Percentiles rank a stretch among this genome's conserved stretches.
Evolutionary conservation across 2,797 vertebrate species (phyloP).

Genomic region (Myiotriccus ornatus): DNA sequence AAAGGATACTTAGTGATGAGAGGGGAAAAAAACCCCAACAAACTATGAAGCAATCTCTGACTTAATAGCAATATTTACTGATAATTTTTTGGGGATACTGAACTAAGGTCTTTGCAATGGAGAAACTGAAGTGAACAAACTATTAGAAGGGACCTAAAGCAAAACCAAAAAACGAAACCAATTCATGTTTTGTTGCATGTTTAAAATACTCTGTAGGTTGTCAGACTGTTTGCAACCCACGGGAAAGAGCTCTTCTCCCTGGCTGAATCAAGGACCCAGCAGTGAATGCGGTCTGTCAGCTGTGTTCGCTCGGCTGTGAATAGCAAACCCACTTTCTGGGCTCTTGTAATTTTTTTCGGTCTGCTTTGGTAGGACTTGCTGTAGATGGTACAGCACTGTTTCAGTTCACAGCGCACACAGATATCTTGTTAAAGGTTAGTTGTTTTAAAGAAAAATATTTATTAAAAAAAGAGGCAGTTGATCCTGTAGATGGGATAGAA

Average conservation of each 20-base stretch:
- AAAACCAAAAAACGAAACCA: not conserved
- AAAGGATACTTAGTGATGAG: not conserved
- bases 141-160: not conserved
- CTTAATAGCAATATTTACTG: not conserved
- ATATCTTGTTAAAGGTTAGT: not conserved
- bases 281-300: rapidly evolving
- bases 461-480: not conserved
- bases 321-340: not conserved
- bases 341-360: not conserved
- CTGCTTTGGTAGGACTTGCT: not conserved
- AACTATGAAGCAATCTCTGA: not conserved
- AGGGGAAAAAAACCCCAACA: not conserved
- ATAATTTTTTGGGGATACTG: not conserved
- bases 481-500: not conserved
- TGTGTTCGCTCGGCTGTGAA: not conserved
- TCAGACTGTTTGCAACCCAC: not conserved
- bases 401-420: not conserved
- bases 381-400: not conserved
- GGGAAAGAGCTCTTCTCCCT: not conserved
- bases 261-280: rapidly evolving
- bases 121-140: not conserved
- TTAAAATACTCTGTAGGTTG: not conserved
- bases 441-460: not conserved
- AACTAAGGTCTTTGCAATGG: not conserved
- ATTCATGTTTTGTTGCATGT: not conserved